phyloP scores from a whole-genome alignment of 2,113 vertebrate species.

The Stictonetta naevosa region DNA sequence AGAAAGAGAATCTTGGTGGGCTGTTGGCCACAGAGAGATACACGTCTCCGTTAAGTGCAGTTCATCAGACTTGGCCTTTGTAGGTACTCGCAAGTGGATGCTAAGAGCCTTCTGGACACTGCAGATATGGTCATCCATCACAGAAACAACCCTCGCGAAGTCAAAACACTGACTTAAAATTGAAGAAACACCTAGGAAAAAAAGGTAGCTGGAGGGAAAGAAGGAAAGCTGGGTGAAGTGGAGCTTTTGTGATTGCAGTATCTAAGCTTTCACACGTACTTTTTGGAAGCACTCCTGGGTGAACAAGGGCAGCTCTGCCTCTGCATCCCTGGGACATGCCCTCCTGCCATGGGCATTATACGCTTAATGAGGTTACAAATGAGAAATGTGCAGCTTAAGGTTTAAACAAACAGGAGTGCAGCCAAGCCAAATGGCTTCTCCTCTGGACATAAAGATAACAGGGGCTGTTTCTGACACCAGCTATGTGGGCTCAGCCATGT shows the following conservation, averaged over 20 bases:
- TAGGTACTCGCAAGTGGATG: slow-evolving; percentile 29
- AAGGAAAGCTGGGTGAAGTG: neutral
- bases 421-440: neutral
- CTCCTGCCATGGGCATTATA: neutral
- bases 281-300: neutral
- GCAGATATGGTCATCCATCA: slow-evolving; percentile 22
- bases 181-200: neutral
- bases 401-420: neutral
- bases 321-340: neutral
- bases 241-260: neutral
- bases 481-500: neutral
- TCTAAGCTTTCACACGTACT: neutral
- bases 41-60: neutral
- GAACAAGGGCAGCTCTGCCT: neutral
- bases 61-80: slow-evolving; percentile 24
- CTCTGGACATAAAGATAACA: neutral
- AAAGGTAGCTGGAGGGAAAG: neutral
- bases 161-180: neutral
- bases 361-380: neutral
- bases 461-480: neutral
- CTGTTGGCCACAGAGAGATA: neutral
- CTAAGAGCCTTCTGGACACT: slow-evolving; percentile 22
- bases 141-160: neutral
- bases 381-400: slow-evolving; percentile 23
- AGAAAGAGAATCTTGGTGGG: neutral